Evolutionary conservation across 2,888 invertebrate species (phyloP).

Genomic region (Caenorhabditis uteleia): DNA sequence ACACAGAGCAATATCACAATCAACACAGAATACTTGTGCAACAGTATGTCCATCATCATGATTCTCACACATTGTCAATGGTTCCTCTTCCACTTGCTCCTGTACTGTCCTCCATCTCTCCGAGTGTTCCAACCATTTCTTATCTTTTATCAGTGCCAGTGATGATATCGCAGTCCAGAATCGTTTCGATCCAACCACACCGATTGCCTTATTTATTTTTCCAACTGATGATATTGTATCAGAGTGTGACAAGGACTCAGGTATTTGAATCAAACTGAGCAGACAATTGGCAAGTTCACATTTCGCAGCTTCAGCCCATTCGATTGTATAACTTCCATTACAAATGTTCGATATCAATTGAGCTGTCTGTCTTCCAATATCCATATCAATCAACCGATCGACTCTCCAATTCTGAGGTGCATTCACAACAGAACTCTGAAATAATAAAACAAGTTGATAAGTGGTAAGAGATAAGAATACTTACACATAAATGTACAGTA

Average conservation of each 20-base stretch:
- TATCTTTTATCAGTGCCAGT: slow-evolving; percentile 81
- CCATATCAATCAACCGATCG: slow-evolving; percentile 50
- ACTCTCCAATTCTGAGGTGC: slow-evolving; percentile 60
- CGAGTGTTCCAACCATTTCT: slow-evolving; percentile 57
- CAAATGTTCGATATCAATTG: slow-evolving; percentile 38
- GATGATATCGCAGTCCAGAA: slow-evolving; percentile 89
- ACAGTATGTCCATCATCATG: slow-evolving; percentile 81
- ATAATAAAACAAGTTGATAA: not conserved
- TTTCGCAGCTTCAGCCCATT: slow-evolving; percentile 55
- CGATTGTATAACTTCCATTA: slow-evolving; percentile 43
- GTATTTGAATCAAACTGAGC: slow-evolving; percentile 33
- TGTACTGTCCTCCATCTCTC: slow-evolving; percentile 39
- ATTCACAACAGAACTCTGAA: slow-evolving; percentile 54
- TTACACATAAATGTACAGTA: slow-evolving; percentile 51
- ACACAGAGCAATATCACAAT: slow-evolving; percentile 79
- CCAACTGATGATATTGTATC: slow-evolving; percentile 22
- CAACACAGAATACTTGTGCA: slow-evolving; percentile 81
- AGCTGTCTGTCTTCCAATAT: slow-evolving; percentile 53
- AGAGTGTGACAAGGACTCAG: slow-evolving; percentile 31
- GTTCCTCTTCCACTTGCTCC: slow-evolving; percentile 54
- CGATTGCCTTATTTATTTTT: not conserved
- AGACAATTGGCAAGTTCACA: slow-evolving; percentile 50
- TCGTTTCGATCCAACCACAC: slow-evolving; percentile 29
- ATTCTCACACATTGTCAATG: slow-evolving; percentile 80
- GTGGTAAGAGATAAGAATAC: slow-evolving; percentile 1